Conservation (phyloP, 92 coral and sea anemone species). For the Chrysogorgia sp. region DNA sequence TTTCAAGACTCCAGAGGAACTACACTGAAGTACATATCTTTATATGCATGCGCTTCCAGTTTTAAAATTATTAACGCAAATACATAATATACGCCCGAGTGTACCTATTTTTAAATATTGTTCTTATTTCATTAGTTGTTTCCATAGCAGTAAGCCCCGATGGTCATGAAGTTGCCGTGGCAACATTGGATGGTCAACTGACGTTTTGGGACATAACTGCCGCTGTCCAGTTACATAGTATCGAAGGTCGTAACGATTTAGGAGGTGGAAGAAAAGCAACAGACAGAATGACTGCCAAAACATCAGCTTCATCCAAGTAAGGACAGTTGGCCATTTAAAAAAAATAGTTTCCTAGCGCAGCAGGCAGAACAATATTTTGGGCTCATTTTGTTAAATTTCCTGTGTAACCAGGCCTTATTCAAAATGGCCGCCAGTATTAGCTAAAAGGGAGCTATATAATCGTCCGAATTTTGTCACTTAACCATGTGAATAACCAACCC, state of each 20-base stretch:
- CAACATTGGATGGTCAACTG: constrained; percentile 86
- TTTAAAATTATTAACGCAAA: background rate
- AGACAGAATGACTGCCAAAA: constrained; percentile 85
- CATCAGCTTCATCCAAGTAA: constrained; percentile 86
- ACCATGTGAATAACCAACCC: too few relatives aligned
- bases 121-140: constrained; percentile 58
- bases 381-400: too few relatives aligned
- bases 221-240: constrained; percentile 77
- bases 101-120: background rate
- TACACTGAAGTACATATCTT: too few relatives aligned
- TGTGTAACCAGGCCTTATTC: too few relatives aligned
- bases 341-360: too few relatives aligned
- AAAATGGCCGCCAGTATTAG: too few relatives aligned
- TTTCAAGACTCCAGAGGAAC: too few relatives aligned
- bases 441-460: too few relatives aligned
- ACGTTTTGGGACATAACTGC: constrained; percentile 85
- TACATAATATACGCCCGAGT: too few relatives aligned
- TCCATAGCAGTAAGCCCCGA: constrained; percentile 80
- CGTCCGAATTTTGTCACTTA: too few relatives aligned
- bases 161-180: constrained; percentile 88
- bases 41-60: too few relatives aligned
- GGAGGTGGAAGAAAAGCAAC: constrained; percentile 72
- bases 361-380: too few relatives aligned
- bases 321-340: background rate
- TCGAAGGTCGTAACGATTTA: constrained; percentile 89